A percentile compares a stretch with the other conserved stretches of the same genome.
Conservation (phyloP, 2,888 invertebrate species). For the Troides helena region DNA sequence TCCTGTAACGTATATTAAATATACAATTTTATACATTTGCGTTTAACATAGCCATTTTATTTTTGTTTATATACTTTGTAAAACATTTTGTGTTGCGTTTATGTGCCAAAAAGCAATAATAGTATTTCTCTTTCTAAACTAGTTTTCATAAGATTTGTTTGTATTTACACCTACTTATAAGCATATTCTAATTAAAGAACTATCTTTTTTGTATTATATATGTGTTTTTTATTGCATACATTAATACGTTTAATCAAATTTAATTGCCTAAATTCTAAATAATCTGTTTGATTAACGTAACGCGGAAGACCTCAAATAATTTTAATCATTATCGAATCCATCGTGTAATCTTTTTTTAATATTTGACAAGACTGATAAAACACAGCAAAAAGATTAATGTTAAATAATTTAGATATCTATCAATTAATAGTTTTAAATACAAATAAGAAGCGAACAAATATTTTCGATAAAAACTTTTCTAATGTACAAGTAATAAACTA, state of each 20-base stretch:
- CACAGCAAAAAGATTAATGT: not conserved
- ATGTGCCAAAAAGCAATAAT: no score
- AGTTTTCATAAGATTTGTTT: not conserved
- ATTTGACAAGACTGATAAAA: not conserved
- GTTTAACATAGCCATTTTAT: conserved; percentile 1
- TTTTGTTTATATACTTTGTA: conserved; percentile 23
- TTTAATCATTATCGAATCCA: not conserved
- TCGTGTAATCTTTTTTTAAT: not conserved
- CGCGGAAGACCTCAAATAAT: no score
- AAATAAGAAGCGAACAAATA: not conserved
- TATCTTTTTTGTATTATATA: not conserved
- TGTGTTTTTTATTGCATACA: not conserved
- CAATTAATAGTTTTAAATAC: not conserved
- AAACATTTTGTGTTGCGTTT: not conserved
- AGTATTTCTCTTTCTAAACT: not conserved
- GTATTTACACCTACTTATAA: no score
- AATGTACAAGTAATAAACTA: not conserved
- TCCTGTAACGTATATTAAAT: conserved; percentile 70
- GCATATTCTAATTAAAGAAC: not conserved
- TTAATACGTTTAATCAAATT: not conserved
- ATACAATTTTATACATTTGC: conserved; percentile 17
- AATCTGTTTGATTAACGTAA: no score
- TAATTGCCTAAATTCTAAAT: not conserved
- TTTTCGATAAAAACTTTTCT: not conserved
- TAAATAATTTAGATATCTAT: not conserved